Conservation (phyloP, 2,113 vertebrate genomes). For the Jacana jacana region DNA sequence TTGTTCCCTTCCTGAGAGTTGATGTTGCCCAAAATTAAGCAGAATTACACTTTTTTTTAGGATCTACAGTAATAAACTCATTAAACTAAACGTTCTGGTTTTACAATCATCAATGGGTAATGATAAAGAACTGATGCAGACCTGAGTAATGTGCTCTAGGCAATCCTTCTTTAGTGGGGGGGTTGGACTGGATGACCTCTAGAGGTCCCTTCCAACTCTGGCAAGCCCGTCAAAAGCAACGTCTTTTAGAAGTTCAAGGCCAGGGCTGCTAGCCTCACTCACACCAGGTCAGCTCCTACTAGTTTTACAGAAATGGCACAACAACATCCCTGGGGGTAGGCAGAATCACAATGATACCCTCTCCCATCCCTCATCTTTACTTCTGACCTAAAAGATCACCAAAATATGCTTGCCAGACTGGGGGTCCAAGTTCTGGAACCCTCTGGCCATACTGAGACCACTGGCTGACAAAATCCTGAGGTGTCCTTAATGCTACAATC, state of each 20-base stretch:
- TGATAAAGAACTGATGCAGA: neutral
- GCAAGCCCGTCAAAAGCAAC: neutral
- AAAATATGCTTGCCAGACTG: neutral
- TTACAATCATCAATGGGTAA: neutral
- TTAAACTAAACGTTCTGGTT: neutral
- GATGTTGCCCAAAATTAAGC: neutral
- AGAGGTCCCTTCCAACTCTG: too few species aligned
- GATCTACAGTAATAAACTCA: neutral
- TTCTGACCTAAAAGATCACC: neutral
- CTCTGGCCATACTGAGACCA: neutral
- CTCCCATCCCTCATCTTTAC: neutral
- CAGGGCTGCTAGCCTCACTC: neutral
- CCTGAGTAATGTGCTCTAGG: too few species aligned
- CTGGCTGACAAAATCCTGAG: neutral
- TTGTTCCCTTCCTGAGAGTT: neutral
- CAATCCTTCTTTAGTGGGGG: too few species aligned
- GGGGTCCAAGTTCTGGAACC: neutral
- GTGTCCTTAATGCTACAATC: neutral
- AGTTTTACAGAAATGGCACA: neutral
- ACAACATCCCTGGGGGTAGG: neutral
- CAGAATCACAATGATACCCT: neutral
- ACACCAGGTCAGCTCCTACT: neutral
- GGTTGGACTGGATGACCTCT: too few species aligned
- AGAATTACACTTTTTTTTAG: neutral
- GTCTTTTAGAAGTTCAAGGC: neutral